Conservation (phyloP, 2,113 vertebrate genomes). For the Lanius ludovicianus region DNA sequence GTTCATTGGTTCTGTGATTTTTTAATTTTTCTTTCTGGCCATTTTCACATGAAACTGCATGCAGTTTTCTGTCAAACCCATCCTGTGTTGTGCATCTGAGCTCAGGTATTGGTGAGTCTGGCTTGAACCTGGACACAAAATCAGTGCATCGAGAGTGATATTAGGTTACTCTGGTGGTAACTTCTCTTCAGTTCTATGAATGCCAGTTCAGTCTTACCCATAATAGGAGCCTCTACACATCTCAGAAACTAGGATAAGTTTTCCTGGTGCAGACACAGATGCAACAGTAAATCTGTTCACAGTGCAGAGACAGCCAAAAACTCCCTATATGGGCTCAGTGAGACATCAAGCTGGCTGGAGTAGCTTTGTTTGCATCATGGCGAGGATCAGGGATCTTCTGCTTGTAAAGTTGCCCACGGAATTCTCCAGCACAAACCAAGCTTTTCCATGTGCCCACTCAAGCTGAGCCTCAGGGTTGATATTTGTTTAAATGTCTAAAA, state of each 20-base stretch:
- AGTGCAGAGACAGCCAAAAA: not conserved
- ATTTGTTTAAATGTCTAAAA: not conserved
- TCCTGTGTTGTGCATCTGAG: fast-evolving
- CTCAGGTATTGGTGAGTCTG: not conserved
- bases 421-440: not conserved
- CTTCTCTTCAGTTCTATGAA: not conserved
- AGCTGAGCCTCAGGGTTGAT: not conserved
- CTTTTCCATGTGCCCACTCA: not conserved
- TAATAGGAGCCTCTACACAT: not conserved
- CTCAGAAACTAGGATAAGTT: not conserved
- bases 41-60: not conserved
- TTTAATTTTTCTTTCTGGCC: not conserved
- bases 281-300: not conserved
- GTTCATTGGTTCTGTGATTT: not conserved
- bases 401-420: not conserved
- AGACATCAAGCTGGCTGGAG: not conserved
- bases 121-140: not conserved
- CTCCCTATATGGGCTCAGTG: not conserved
- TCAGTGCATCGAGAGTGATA: not conserved
- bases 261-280: not conserved
- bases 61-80: not conserved
- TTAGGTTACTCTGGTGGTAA: not conserved
- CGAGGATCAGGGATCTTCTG: not conserved
- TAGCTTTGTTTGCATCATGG: not conserved
- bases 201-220: not conserved